These are phyloP conservation scores for Coccyzus lansbergi DNA, from an alignment of 2,797 vertebrate species.

Conservation along the genomic window DNA sequence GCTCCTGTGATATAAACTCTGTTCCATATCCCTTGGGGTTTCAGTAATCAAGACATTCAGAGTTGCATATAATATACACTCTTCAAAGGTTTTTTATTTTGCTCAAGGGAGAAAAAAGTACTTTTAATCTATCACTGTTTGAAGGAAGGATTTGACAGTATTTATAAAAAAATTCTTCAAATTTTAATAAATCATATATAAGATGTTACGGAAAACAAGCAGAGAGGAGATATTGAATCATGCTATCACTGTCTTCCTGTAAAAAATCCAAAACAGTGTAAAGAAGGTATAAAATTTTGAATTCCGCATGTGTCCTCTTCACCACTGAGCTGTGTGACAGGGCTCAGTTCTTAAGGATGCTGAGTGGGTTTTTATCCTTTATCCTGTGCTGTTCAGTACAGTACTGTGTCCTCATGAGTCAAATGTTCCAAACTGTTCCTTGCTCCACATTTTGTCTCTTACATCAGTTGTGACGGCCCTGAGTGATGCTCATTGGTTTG, in stretches of 20 bases:
- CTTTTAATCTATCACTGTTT: not conserved
- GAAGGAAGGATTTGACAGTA: not conserved
- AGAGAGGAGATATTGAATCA: not conserved
- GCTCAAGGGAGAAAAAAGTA: not conserved
- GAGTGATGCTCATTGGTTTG: not conserved
- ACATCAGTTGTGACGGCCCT: not conserved
- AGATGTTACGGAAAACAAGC: not conserved
- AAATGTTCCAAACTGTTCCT: not conserved
- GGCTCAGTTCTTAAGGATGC: not conserved
- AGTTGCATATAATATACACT: not conserved
- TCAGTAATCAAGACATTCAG: not conserved
- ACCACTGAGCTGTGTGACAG: not conserved
- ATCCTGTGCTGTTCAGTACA: not conserved
- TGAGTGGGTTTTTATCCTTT: not conserved
- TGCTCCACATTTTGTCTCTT: not conserved
- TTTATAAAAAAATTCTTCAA: not conserved
- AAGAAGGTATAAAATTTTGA: not conserved
- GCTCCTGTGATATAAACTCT: not conserved
- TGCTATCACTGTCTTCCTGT: not conserved
- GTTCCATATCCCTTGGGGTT: not conserved
- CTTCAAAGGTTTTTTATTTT: not conserved
- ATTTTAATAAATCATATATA: not conserved
- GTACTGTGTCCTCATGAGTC: not conserved
- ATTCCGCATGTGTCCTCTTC: not conserved
- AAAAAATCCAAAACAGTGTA: not conserved